Percentiles rank a stretch among this genome's conserved stretches.
Evolutionary conservation across 2,113 vertebrate genomes (phyloP).

Genomic region (Glaucidium brasilianum): DNA sequence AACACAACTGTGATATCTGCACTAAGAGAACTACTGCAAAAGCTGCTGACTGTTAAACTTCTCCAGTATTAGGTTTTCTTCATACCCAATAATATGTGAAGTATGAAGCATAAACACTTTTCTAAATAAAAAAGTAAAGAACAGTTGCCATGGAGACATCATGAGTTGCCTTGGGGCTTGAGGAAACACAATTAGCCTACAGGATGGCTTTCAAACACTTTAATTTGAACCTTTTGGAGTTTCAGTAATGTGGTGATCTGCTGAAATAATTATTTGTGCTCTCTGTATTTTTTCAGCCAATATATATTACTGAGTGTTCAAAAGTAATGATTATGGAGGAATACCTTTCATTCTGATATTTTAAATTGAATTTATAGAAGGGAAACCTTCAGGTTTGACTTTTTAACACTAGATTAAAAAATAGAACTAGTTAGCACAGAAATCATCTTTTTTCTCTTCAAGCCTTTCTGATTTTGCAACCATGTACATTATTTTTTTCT

Average conservation of each 20-base stretch:
- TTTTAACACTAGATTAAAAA: neutral
- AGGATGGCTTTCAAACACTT: conserved; percentile 42
- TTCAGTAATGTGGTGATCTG: neutral
- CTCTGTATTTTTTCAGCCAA: neutral
- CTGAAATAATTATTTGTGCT: conserved; percentile 5
- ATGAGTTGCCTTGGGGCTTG: neutral
- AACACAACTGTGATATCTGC: neutral
- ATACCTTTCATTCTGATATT: neutral
- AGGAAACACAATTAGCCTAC: conserved; percentile 47
- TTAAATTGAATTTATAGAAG: neutral
- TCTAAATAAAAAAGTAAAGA: conserved; percentile 40
- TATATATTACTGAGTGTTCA: neutral
- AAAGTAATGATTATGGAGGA: neutral
- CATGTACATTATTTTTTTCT: neutral
- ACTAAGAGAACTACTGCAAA: neutral
- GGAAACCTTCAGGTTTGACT: neutral
- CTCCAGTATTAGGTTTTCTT: neutral
- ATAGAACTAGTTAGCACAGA: neutral
- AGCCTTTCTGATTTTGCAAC: neutral
- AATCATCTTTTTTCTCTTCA: neutral
- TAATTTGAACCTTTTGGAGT: conserved; percentile 20
- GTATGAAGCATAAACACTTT: conserved; percentile 18
- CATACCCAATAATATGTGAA: neutral
- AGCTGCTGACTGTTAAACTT: neutral
- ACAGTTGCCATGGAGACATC: conserved; percentile 45